Percentiles rank a stretch among this genome's conserved stretches.
Evolutionary conservation across 2,888 invertebrate species (phyloP).

Genomic region (Campaea margaritaria): DNA sequence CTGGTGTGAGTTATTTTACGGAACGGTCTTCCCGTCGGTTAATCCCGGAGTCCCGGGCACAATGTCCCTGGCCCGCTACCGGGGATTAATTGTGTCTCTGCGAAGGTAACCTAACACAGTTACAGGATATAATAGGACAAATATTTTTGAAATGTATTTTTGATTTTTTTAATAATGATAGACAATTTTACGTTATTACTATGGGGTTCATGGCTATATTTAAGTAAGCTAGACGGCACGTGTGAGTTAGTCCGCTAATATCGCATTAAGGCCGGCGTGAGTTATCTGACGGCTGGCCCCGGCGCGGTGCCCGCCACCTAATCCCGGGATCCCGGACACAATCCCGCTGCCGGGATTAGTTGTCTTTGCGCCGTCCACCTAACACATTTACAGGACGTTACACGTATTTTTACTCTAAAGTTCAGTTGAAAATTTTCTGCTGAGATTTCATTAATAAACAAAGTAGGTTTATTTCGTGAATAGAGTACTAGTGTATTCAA

Average conservation of each 20-base stretch:
- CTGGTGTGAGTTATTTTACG: conserved; percentile 12
- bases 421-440: conserved; percentile 6
- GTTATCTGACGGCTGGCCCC: conserved; percentile 61
- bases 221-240: conserved; percentile 18
- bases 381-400: conserved; percentile 46
- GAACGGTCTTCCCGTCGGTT: conserved; percentile 10
- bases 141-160: no score
- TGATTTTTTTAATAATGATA: no score
- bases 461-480: no score
- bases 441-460: background rate
- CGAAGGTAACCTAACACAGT: conserved; percentile 10
- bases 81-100: conserved; percentile 20
- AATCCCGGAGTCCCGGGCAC: conserved; percentile 8
- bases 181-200: no score
- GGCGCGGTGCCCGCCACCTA: conserved; percentile 46
- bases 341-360: conserved; percentile 66
- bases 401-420: conserved; percentile 28
- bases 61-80: conserved; percentile 6
- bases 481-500: no score
- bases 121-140: background rate
- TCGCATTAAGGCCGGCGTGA: conserved; percentile 63
- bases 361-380: conserved; percentile 55
- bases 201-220: background rate
- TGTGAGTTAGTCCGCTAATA: conserved; percentile 66
- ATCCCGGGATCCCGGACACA: conserved; percentile 61